These are phyloP conservation scores for Vulpes vulpes DNA, from an alignment of 2,113 vertebrate species.

Conservation along the genomic window DNA sequence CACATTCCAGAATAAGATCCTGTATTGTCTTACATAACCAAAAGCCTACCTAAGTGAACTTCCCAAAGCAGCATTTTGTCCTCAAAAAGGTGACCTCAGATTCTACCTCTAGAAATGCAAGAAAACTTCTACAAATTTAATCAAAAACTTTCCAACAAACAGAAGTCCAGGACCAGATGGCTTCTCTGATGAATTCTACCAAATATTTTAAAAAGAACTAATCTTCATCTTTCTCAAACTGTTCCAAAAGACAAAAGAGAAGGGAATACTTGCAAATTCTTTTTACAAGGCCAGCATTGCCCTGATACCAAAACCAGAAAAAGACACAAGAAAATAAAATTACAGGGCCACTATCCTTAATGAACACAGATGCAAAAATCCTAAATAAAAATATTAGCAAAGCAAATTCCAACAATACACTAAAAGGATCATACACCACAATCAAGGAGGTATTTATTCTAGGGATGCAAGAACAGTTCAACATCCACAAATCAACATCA, in stretches of 20 bases:
- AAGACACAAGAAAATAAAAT: neutral
- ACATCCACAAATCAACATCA: neutral
- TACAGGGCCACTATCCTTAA: neutral
- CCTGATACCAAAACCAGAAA: neutral
- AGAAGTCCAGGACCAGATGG: neutral
- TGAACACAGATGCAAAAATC: neutral
- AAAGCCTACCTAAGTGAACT: neutral
- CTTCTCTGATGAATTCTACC: neutral
- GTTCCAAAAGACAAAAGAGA: neutral
- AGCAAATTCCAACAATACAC: neutral
- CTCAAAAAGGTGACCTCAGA: neutral
- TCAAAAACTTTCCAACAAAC: neutral
- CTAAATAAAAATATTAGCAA: neutral
- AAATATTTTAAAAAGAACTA: neutral
- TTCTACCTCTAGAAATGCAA: neutral
- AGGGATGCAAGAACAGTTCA: neutral
- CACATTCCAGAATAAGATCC: neutral
- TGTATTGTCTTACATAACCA: neutral
- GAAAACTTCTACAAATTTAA: neutral
- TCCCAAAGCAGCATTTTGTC: neutral
- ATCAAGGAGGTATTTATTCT: neutral
- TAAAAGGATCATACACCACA: neutral
- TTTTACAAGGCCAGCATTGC: neutral
- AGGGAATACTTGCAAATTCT: neutral
- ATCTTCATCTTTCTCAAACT: neutral